Evolutionary conservation across 2,888 invertebrate species (phyloP), one percentile per base, ranked within the genome.

Genomic region (Piscicola geometra): DNA sequence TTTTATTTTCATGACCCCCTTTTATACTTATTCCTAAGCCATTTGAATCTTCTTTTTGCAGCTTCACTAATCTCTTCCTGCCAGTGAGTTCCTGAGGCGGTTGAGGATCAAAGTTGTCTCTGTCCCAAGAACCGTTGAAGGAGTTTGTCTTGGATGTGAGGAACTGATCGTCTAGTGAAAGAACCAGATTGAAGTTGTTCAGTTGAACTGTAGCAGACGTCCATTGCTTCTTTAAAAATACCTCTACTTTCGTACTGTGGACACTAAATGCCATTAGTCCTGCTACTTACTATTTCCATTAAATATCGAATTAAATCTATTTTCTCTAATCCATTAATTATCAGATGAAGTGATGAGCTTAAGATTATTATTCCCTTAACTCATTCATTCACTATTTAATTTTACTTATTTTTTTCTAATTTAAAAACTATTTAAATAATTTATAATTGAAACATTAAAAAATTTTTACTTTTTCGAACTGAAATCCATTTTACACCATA

Each of bases 11-110:
- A 83, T 92, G 91, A 28, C 98, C 98, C 70, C 98, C 98, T 86
- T 99, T 98, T 81, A 99, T 99, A 80, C 97, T 97, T 83, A 99
- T 97, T 68, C 98, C 99, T 79, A 99, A 89, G 28, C 99, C 98
- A 87, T 94, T 96, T 86, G 94, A 94, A 85, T 98, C 98, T 78
- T 95, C 94, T 87, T 99, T 99, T 74, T 94, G 90, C 75, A 99
- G 95, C 83, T 94, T 91, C 78, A 99, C 97, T 81, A 92, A 88
- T 81, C 98, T 89, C 87, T 95, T 96, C 86, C 97, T 95, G 1
- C 84, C 84, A 36, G 85, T 77, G 52, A 80, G 68, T 69, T 73
- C 74, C n/a, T 79, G 80, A 18, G 80, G 80, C 15, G 76, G 76
- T 36, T 76, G 76, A 5, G 76, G 76, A 9, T 71, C 71, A 47